Percentiles rank a stretch among this genome's conserved stretches.
These are phyloP conservation scores for Chaitophorus viminalis DNA, from an alignment of 2,888 invertebrate genomes.

Conservation along the genomic window DNA sequence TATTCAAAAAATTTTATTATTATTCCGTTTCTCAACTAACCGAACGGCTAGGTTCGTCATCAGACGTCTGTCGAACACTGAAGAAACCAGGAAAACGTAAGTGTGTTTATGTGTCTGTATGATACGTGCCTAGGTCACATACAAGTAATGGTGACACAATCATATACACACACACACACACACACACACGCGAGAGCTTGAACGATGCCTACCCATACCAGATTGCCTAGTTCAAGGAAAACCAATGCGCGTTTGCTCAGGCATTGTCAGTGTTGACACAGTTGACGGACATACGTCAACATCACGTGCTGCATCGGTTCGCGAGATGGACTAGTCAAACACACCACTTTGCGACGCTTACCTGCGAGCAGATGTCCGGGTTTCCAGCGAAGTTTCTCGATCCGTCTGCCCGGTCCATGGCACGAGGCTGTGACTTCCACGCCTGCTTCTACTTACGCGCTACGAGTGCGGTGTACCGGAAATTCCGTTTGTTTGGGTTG, in stretches of 20 bases:
- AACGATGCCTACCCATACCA: neutral
- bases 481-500: neutral
- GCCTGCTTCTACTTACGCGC: neutral
- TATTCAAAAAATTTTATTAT: constrained; percentile 3
- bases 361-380: constrained; percentile 59
- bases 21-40: neutral
- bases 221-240: constrained; percentile 43
- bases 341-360: neutral
- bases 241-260: neutral
- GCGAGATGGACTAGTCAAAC: neutral
- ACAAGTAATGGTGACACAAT: neutral
- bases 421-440: neutral
- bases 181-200: too few relatives aligned
- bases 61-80: neutral
- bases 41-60: neutral
- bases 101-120: too few relatives aligned
- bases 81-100: constrained; percentile 32
- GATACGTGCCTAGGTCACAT: neutral
- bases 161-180: too few relatives aligned
- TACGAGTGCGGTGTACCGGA: neutral
- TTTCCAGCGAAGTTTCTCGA: constrained; percentile 54
- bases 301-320: neutral
- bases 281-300: neutral
- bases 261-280: neutral
- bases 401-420: constrained; percentile 34